A percentile compares a stretch with the other conserved stretches of the same genome.
These are phyloP conservation scores for Ellobius talpinus DNA, from an alignment of 2,113 vertebrate genomes.

Conservation along the genomic window DNA sequence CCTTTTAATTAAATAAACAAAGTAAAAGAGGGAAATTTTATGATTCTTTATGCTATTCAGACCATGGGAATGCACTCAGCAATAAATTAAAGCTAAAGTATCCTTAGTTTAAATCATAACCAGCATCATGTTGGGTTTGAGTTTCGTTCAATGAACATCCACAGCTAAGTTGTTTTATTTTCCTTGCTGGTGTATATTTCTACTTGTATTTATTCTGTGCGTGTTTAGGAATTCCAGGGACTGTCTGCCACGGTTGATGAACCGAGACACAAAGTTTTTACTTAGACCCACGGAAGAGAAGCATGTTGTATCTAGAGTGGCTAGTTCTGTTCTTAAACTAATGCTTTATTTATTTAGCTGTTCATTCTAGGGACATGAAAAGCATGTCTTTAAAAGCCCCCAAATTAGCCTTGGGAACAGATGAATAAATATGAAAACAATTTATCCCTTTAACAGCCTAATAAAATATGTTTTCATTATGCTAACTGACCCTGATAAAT, in stretches of 20 bases:
- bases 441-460: constrained; percentile 82
- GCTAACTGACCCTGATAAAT: constrained; percentile 83
- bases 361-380: constrained; percentile 80
- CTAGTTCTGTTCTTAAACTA: constrained; percentile 70
- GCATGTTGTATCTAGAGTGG: background rate
- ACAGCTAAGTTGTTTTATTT: background rate
- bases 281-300: constrained; percentile 26
- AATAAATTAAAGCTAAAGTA: background rate
- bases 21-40: background rate
- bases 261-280: constrained; percentile 64
- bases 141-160: constrained; percentile 56
- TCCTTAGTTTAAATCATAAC: constrained; percentile 39
- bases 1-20: background rate
- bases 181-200: background rate
- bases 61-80: background rate
- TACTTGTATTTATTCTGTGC: constrained; percentile 51
- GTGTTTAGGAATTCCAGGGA: constrained; percentile 43
- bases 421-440: constrained; percentile 85
- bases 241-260: constrained; percentile 42
- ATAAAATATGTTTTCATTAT: constrained; percentile 84
- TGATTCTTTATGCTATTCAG: background rate
- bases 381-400: constrained; percentile 73
- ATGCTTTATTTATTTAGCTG: constrained; percentile 84
- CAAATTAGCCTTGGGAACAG: constrained; percentile 82
- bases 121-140: background rate